A percentile compares a stretch with the other conserved stretches of the same genome.
Conservation (phyloP, 2,113 vertebrate species). For the Corythornis cristatus region DNA sequence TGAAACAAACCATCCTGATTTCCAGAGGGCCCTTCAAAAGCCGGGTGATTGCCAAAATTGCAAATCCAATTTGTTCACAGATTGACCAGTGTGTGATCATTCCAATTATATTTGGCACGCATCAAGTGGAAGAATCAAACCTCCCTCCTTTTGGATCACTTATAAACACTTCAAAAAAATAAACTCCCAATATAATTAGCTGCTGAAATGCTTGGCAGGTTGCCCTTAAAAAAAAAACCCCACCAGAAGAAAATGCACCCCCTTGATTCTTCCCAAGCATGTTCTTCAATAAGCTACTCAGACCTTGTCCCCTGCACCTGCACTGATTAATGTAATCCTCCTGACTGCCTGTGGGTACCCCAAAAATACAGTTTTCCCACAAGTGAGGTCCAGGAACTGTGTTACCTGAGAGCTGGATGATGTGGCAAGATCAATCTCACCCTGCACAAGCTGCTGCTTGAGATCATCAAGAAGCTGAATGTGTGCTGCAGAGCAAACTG, state of each 20-base stretch:
- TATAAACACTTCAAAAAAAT: conserved; percentile 73
- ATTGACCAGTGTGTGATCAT: conserved; percentile 58
- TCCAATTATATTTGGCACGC: conserved; percentile 67
- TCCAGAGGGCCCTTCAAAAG: conserved; percentile 56
- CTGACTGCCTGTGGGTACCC: conserved; percentile 38
- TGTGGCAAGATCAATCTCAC: background rate
- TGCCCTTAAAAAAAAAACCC: conserved; percentile 43
- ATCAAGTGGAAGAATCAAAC: conserved; percentile 68
- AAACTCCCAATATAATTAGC: conserved; percentile 62
- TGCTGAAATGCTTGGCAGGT: conserved; percentile 56
- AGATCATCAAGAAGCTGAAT: background rate
- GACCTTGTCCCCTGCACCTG: background rate
- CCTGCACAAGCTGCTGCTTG: background rate
- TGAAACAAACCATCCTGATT: conserved; percentile 51
- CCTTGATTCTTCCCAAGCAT: background rate
- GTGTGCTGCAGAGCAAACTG: background rate
- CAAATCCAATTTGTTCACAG: conserved; percentile 61
- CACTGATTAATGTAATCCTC: conserved; percentile 40
- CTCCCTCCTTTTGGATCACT: conserved; percentile 53
- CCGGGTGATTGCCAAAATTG: conserved; percentile 26
- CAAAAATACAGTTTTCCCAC: conserved; percentile 40
- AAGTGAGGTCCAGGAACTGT: background rate
- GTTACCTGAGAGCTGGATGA: background rate
- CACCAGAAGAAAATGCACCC: background rate
- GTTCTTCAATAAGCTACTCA: background rate